phyloP scores from a whole-genome alignment of 2,113 vertebrate species.

The Coptodon rendalli region DNA sequence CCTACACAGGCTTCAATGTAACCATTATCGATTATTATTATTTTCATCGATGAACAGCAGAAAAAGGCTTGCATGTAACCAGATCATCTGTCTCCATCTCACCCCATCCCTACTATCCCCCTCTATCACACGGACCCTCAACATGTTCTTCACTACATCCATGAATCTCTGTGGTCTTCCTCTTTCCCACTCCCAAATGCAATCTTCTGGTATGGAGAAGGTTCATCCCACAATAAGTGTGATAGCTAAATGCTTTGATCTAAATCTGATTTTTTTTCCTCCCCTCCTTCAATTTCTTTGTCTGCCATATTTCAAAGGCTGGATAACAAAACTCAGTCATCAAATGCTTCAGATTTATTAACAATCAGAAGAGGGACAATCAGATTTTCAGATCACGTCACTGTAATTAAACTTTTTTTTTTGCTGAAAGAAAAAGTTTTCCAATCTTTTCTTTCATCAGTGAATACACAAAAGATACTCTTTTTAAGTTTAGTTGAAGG shows the following conservation, averaged over 20 bases:
- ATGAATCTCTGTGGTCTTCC: neutral
- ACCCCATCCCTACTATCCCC: neutral
- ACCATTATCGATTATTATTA: neutral
- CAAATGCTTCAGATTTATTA: neutral
- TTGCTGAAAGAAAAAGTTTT: neutral
- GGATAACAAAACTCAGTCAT: neutral
- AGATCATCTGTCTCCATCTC: neutral
- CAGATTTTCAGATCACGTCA: neutral
- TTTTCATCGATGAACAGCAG: neutral
- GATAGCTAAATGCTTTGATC: neutral
- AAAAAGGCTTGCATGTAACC: neutral
- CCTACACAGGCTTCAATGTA: neutral
- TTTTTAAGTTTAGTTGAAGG: neutral
- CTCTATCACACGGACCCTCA: neutral
- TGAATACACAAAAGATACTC: neutral
- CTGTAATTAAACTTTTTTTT: neutral
- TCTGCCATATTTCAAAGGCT: neutral
- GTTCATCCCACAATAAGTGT: neutral
- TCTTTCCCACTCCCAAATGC: neutral
- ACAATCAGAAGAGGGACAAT: neutral
- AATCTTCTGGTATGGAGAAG: neutral
- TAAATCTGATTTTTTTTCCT: neutral
- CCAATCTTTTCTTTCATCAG: neutral
- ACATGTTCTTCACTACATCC: neutral
- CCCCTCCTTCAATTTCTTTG: neutral